These are phyloP conservation scores for Drosophila parabipectinata DNA, from an alignment of 1,140 invertebrate species.

Conservation along the genomic window DNA sequence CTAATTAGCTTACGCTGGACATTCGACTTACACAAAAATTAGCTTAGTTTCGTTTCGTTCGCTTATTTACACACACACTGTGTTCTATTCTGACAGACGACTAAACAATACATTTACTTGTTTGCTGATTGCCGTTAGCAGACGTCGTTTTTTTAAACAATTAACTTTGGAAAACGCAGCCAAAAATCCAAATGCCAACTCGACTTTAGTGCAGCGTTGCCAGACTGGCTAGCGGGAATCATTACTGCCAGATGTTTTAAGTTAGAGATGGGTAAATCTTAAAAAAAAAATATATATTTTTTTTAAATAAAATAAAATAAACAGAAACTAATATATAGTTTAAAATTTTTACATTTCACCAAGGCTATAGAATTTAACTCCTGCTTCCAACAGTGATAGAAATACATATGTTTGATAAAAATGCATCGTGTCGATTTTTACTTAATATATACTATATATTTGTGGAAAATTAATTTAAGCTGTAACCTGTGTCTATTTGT, in stretches of 20 bases:
- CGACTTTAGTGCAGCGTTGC: conserved; percentile 46
- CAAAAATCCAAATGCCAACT: conserved; percentile 72
- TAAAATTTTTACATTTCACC: background rate
- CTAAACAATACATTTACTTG: conserved; percentile 64
- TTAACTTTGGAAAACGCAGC: conserved; percentile 49
- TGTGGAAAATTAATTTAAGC: background rate
- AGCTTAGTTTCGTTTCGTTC: conserved; percentile 21
- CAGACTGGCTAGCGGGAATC: background rate
- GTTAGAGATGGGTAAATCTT: background rate
- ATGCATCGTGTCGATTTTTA: background rate
- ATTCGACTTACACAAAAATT: conserved; percentile 38
- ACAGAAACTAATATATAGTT: background rate
- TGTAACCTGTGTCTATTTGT: background rate
- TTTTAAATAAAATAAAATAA: too few species aligned
- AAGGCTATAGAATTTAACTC: background rate
- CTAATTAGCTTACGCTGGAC: conserved; percentile 17
- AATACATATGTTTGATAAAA: background rate
- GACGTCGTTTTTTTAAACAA: conserved; percentile 49
- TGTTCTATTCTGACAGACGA: conserved; percentile 34
- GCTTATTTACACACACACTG: conserved; percentile 47
- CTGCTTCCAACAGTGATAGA: background rate
- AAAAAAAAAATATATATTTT: too few species aligned
- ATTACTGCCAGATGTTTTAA: background rate
- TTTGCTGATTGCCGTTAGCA: conserved; percentile 35
- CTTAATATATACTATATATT: background rate